Evolutionary conservation across 2,888 invertebrate genomes (phyloP).

Genomic region (Antitype chi): DNA sequence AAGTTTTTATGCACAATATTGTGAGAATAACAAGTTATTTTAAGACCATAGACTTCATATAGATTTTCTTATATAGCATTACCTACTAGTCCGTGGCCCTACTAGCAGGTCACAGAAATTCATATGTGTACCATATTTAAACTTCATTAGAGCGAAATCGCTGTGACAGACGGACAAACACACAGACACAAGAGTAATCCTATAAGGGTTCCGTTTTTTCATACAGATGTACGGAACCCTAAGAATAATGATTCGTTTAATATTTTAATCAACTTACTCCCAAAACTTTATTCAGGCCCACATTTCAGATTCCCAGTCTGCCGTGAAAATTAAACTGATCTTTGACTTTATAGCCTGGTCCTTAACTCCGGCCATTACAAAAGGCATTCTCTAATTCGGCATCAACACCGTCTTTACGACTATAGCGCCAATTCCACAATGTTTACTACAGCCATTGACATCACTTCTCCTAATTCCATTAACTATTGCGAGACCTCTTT

Average conservation of each 20-base stretch:
- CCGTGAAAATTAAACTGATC: constrained; percentile 49
- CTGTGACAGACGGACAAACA: too few relatives aligned
- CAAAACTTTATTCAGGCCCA: constrained; percentile 1
- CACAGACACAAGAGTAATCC: too few relatives aligned
- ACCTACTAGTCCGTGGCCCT: too few relatives aligned
- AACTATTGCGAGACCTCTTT: constrained; percentile 53
- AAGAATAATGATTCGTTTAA: neutral
- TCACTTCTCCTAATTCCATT: constrained; percentile 66
- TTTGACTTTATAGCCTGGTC: constrained; percentile 48
- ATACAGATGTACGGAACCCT: too few relatives aligned
- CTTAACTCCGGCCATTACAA: constrained; percentile 55
- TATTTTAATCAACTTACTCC: constrained; percentile 5
- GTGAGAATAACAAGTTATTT: too few relatives aligned
- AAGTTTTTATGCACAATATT: too few relatives aligned
- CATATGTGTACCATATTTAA: too few relatives aligned
- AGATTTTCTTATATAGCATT: too few relatives aligned
- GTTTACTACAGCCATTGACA: constrained; percentile 71
- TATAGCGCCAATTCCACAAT: constrained; percentile 68
- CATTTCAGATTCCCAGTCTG: constrained; percentile 16
- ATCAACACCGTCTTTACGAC: constrained; percentile 72
- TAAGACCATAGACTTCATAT: too few relatives aligned
- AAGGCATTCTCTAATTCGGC: constrained; percentile 73
- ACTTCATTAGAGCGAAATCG: too few relatives aligned
- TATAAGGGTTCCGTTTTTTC: too few relatives aligned
- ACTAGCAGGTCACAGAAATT: too few relatives aligned